phyloP scores from a whole-genome alignment of 2,797 vertebrate species.

The Pseudocheirus occidentalis region DNA sequence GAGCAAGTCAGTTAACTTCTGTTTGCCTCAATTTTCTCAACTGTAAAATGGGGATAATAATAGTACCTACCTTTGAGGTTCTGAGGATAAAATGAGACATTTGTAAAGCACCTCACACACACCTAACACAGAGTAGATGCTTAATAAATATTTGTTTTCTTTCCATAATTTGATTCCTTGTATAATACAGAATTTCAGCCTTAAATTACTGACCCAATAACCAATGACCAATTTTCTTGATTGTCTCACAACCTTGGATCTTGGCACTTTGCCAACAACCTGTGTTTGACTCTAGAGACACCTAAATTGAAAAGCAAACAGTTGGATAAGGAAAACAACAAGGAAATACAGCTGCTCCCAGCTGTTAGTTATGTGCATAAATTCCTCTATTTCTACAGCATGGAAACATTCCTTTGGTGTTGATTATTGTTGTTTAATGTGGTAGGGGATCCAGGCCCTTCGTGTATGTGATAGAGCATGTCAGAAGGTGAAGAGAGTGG shows the following conservation, averaged over 20 bases:
- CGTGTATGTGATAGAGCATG: not conserved
- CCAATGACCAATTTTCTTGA: not conserved
- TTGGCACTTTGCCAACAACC: not conserved
- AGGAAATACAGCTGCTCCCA: not conserved
- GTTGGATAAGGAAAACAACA: not conserved
- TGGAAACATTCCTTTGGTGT: not conserved
- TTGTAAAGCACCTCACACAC: not conserved
- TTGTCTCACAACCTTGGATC: not conserved
- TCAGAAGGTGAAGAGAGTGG: not conserved
- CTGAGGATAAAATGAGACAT: not conserved
- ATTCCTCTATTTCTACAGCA: not conserved
- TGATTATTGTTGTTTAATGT: not conserved
- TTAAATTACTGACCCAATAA: not conserved
- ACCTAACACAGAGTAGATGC: not conserved
- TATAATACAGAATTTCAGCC: not conserved
- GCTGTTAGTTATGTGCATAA: not conserved
- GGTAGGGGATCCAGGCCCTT: not conserved
- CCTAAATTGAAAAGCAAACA: not conserved
- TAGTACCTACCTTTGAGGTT: not conserved
- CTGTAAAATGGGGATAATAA: not conserved
- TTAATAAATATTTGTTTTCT: not conserved
- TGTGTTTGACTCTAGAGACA: not conserved
- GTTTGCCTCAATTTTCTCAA: not conserved
- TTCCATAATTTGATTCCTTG: not conserved
- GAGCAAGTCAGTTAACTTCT: no score